phyloP scores from a whole-genome alignment of 2,888 invertebrate genomes.

The Liodrosophila aerea region DNA sequence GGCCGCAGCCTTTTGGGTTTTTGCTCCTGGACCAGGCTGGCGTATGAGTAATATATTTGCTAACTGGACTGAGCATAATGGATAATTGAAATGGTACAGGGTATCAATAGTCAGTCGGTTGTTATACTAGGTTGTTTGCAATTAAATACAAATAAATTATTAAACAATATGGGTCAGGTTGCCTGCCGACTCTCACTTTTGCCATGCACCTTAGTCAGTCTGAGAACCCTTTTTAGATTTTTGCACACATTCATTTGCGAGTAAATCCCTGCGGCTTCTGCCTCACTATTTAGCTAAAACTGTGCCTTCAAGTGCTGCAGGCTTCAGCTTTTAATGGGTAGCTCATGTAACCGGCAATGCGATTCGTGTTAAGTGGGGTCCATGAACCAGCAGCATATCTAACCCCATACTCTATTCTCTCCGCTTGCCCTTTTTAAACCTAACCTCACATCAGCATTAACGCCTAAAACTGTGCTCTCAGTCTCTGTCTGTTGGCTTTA shows the following conservation, averaged over 20 bases:
- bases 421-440: constrained; percentile 22
- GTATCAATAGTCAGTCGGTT: neutral
- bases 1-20: constrained; percentile 61
- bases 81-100: neutral
- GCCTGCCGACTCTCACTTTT: neutral
- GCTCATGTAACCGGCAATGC: constrained; percentile 34
- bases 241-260: constrained; percentile 35
- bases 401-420: too few relatives aligned
- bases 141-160: constrained; percentile 32
- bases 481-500: constrained; percentile 8
- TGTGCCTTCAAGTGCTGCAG: constrained; percentile 36
- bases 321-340: constrained; percentile 45
- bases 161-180: constrained; percentile 18
- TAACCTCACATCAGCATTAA: constrained; percentile 54
- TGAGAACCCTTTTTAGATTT: constrained; percentile 25
- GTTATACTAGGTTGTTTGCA: constrained; percentile 7
- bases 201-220: neutral
- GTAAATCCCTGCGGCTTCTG: constrained; percentile 38
- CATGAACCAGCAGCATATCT: constrained; percentile 41
- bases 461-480: constrained; percentile 48
- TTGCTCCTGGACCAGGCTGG: constrained; percentile 25
- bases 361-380: constrained; percentile 65
- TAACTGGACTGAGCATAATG: constrained; percentile 19
- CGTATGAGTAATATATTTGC: constrained; percentile 60
- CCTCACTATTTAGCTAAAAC: constrained; percentile 46